phyloP scores from a whole-genome alignment of 2,113 vertebrate species.

The Anguilla rostrata region DNA sequence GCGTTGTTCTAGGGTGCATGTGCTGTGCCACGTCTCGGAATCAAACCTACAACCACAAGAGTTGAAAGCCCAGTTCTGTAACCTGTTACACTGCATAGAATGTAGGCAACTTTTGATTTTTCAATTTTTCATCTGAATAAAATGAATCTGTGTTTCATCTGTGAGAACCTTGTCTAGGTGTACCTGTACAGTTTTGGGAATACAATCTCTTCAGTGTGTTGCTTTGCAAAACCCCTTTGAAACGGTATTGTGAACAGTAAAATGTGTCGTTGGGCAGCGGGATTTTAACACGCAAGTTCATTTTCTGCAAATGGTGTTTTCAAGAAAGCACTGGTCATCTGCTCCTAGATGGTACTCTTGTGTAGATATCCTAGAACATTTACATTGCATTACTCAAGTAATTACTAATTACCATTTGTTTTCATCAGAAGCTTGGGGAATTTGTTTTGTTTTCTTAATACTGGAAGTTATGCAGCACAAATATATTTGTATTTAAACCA shows the following conservation, averaged over 20 bases:
- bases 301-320: constrained; percentile 6
- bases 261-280: background rate
- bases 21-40: no score
- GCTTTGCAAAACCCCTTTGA: background rate
- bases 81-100: no score
- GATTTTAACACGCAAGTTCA: background rate
- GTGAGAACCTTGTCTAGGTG: no score
- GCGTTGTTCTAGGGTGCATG: no score
- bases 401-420: background rate
- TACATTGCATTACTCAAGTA: background rate
- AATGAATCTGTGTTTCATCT: no score
- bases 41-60: no score
- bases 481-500: constrained; percentile 17
- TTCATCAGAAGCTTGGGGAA: background rate
- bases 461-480: background rate
- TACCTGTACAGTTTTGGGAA: no score
- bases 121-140: no score
- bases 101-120: no score
- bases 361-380: background rate
- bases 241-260: background rate
- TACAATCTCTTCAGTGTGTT: no score
- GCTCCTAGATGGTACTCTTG: background rate
- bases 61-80: no score
- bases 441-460: background rate
- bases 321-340: constrained; percentile 1